Conservation (phyloP, 2,113 vertebrate genomes). For the Aegypius monachus region DNA sequence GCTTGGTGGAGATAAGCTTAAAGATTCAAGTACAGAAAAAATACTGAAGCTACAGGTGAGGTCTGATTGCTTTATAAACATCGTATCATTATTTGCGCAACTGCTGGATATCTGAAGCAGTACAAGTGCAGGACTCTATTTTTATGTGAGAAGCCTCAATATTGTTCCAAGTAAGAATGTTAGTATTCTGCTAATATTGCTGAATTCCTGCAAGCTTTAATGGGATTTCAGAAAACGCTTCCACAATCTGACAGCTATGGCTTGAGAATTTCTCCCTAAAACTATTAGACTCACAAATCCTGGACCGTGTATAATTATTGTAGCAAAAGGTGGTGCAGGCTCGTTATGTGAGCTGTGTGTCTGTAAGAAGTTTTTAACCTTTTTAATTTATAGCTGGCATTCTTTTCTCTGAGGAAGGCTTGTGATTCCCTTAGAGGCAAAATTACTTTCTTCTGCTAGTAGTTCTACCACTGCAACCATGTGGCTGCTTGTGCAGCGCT, state of each 20-base stretch:
- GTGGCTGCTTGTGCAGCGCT: neutral
- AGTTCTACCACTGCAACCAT: rapidly evolving
- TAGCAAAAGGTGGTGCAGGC: neutral
- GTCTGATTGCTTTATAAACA: neutral
- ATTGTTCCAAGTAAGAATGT: neutral
- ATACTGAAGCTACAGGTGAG: neutral
- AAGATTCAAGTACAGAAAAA: neutral
- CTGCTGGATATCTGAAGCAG: neutral
- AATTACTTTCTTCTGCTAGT: neutral
- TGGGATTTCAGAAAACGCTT: neutral
- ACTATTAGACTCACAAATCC: neutral
- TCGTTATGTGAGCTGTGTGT: neutral
- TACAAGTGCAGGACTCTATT: rapidly evolving
- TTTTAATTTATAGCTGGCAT: neutral
- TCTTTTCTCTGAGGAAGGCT: neutral
- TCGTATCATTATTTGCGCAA: neutral
- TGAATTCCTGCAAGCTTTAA: neutral
- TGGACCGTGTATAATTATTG: neutral
- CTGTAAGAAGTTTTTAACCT: neutral
- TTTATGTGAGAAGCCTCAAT: neutral
- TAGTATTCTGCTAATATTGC: neutral
- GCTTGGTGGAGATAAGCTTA: neutral
- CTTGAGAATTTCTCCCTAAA: neutral
- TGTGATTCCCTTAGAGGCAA: neutral
- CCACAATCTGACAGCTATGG: neutral